These are phyloP conservation scores for Leptinotarsa undecemlineata DNA, from an alignment of 1,140 invertebrate species.

Conservation along the genomic window DNA sequence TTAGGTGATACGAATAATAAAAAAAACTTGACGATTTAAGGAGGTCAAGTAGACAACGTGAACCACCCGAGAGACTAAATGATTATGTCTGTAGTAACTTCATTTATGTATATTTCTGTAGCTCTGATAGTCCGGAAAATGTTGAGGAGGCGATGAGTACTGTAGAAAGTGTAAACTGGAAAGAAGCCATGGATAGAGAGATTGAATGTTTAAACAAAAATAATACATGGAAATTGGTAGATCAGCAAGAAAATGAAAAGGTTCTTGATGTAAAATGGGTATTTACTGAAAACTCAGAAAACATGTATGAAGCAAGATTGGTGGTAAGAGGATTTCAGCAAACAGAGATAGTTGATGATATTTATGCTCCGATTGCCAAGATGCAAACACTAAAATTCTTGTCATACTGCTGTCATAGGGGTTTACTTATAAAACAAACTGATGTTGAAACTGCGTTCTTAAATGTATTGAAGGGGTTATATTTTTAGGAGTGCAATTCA, in stretches of 20 bases:
- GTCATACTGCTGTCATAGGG: background rate
- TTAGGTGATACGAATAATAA: too few species aligned
- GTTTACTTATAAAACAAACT: background rate
- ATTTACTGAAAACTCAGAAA: background rate
- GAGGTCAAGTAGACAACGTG: too few species aligned
- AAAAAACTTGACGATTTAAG: too few species aligned
- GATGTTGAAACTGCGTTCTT: background rate
- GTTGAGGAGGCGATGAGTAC: background rate
- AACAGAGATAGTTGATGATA: background rate
- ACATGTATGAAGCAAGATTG: background rate
- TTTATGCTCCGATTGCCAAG: background rate
- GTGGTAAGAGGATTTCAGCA: background rate
- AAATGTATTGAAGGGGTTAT: too few species aligned
- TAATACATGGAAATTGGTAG: background rate
- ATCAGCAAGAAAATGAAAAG: background rate
- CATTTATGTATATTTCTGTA: background rate
- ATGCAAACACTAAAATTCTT: background rate
- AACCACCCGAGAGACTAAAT: background rate
- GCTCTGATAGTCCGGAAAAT: background rate
- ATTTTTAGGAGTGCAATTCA: too few species aligned
- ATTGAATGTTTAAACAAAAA: background rate
- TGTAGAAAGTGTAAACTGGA: background rate
- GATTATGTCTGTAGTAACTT: background rate
- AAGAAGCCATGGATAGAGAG: background rate
- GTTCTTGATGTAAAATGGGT: background rate